These are phyloP conservation scores for Tenthredo amoena DNA, from an alignment of 2,888 invertebrate genomes.

Conservation along the genomic window DNA sequence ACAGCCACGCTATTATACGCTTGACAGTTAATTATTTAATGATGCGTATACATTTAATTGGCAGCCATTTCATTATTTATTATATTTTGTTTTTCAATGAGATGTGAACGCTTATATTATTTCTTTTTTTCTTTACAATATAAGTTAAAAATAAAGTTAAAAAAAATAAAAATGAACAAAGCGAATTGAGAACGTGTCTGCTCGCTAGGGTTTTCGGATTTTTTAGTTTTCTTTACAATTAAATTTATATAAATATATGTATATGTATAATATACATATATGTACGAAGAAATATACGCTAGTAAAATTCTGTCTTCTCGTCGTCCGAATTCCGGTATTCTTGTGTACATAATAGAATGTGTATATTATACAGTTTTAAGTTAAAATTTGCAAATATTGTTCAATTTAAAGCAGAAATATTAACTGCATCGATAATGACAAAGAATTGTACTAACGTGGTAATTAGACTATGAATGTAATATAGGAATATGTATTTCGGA, in stretches of 20 bases:
- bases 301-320: constrained; percentile 59
- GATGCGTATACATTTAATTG: constrained; percentile 19
- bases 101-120: neutral
- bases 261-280: constrained; percentile 52
- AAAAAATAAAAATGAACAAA: neutral
- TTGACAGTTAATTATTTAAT: neutral
- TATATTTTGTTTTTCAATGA: neutral
- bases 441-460: constrained; percentile 32
- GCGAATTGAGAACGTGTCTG: constrained; percentile 1
- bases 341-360: constrained; percentile 39
- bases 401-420: neutral
- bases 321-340: constrained; percentile 26
- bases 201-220: constrained; percentile 40
- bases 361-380: neutral
- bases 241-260: neutral
- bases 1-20: neutral
- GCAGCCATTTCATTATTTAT: constrained; percentile 5
- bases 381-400: neutral
- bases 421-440: neutral
- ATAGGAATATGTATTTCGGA: constrained; percentile 56
- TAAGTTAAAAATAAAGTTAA: neutral
- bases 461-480: neutral
- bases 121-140: neutral
- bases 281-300: constrained; percentile 54
- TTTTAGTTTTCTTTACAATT: constrained; percentile 35